These are phyloP conservation scores for Cepaea hortensis DNA, from an alignment of 2,888 invertebrate species.

Conservation along the genomic window DNA sequence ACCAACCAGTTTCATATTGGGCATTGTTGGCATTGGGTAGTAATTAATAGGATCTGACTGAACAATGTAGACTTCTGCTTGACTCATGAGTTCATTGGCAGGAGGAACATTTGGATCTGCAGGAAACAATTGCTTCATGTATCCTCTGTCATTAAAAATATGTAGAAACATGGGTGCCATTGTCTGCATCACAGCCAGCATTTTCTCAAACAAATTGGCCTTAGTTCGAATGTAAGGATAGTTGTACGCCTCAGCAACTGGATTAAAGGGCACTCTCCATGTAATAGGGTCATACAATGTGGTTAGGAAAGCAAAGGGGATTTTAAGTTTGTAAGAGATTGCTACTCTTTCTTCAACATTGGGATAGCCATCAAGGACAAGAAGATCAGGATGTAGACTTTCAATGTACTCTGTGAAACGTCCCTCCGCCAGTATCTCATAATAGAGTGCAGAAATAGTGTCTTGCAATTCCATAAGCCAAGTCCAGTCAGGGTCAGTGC, in stretches of 20 bases:
- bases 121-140: not conserved
- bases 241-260: not conserved
- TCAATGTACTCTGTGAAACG: not conserved
- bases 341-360: not conserved
- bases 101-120: not conserved
- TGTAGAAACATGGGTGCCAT: not conserved
- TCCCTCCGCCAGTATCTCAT: not conserved
- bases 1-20: constrained; percentile 43
- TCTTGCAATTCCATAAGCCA: not conserved
- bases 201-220: not conserved
- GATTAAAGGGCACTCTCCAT: not conserved
- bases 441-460: not conserved
- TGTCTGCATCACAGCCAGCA: not conserved
- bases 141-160: not conserved
- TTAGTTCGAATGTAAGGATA: not conserved
- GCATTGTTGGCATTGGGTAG: constrained; percentile 26
- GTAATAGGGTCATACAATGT: not conserved
- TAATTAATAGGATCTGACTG: constrained; percentile 35
- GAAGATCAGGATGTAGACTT: not conserved
- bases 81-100: constrained; percentile 27
- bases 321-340: not conserved
- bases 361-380: not conserved
- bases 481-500: not conserved
- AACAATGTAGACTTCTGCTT: constrained; percentile 40
- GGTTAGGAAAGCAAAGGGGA: not conserved